Percentiles rank a stretch among this genome's conserved stretches.
These are phyloP conservation scores for Sitta europaea DNA, from an alignment of 2,113 vertebrate species.

Conservation along the genomic window DNA sequence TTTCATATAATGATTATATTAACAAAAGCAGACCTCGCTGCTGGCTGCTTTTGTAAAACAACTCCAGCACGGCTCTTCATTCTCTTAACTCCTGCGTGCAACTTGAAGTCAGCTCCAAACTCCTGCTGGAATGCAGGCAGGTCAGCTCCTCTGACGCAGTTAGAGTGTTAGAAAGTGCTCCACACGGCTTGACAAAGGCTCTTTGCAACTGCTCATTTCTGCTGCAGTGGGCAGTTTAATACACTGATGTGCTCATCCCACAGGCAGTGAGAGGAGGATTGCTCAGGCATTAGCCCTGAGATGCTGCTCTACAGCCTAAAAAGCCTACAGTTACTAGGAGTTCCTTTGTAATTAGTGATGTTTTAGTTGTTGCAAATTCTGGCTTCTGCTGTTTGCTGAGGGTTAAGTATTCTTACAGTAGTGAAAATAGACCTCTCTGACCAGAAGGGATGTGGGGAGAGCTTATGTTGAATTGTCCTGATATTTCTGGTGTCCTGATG, in stretches of 20 bases:
- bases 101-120: not conserved
- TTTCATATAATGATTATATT: slow-evolving; percentile 25
- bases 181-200: not conserved
- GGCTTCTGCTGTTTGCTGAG: not conserved
- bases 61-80: not conserved
- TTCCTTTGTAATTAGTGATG: not conserved
- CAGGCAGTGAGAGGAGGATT: not conserved
- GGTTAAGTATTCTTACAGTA: not conserved
- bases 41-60: slow-evolving; percentile 37
- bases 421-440: not conserved
- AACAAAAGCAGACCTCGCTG: slow-evolving; percentile 22
- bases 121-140: slow-evolving; percentile 26
- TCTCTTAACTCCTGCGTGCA: not conserved
- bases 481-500: not conserved
- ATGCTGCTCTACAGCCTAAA: not conserved
- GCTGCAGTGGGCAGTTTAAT: not conserved
- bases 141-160: not conserved
- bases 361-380: not conserved
- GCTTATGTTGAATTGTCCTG: not conserved
- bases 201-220: not conserved
- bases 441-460: not conserved
- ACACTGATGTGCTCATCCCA: not conserved
- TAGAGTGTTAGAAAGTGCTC: not conserved
- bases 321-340: not conserved
- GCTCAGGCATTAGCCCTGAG: not conserved